Evolutionary conservation across 1,140 invertebrate genomes (phyloP).

Genomic region (Drosophila nannoptera): DNA sequence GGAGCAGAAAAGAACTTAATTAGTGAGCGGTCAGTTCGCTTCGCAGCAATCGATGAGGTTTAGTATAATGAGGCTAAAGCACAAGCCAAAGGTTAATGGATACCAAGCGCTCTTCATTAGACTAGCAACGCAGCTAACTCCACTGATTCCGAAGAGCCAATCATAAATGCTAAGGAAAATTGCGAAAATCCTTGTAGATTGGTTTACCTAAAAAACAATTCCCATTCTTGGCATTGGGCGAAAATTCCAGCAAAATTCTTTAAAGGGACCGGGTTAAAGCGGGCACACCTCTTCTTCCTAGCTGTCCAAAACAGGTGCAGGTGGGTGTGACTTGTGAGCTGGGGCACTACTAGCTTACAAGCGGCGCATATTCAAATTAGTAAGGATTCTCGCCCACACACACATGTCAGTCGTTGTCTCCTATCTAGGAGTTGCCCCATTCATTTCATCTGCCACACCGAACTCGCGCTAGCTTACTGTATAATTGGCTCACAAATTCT

Average conservation of each 20-base stretch:
- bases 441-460: slow-evolving; percentile 30
- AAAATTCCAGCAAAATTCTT: not conserved
- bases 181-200: no score
- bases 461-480: slow-evolving; percentile 15
- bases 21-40: slow-evolving; percentile 49
- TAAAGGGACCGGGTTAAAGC: no score
- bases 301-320: no score
- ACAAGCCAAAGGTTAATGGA: slow-evolving; percentile 63
- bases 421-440: slow-evolving; percentile 5
- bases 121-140: slow-evolving; percentile 6
- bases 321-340: no score
- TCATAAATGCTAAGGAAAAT: no score
- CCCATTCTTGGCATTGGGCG: no score
- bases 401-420: no score
- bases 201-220: no score
- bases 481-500: slow-evolving; percentile 60
- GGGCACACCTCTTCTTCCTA: no score
- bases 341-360: no score
- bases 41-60: slow-evolving; percentile 47
- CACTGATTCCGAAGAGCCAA: slow-evolving; percentile 1
- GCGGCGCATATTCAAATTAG: no score
- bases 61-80: slow-evolving; percentile 55
- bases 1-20: slow-evolving; percentile 54
- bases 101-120: slow-evolving; percentile 51
- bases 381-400: no score